These are phyloP conservation scores for Tetragonula clypearis DNA, from an alignment of 1,140 invertebrate species.

Conservation along the genomic window DNA sequence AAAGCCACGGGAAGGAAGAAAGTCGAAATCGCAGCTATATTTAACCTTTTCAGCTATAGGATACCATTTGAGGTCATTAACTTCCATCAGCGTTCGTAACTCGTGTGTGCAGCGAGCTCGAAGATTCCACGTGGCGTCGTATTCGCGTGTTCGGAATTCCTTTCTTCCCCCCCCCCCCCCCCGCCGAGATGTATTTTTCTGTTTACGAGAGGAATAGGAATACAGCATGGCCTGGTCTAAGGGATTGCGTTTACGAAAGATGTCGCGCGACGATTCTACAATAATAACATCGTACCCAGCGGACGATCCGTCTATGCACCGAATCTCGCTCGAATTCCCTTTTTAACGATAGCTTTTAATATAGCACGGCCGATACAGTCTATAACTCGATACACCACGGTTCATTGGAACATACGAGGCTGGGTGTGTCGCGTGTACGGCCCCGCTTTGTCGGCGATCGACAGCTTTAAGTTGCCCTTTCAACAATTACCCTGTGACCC, in stretches of 20 bases:
- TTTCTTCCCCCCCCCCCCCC: neutral
- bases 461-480: slow-evolving; percentile 19
- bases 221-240: neutral
- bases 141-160: neutral
- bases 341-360: slow-evolving; percentile 17
- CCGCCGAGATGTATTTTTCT: too few relatives aligned
- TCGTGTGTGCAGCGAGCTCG: neutral
- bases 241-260: neutral
- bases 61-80: neutral
- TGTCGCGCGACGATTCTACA: neutral
- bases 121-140: neutral
- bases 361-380: neutral
- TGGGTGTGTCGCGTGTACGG: neutral
- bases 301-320: neutral
- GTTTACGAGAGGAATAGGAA: neutral
- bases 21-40: neutral
- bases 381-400: neutral
- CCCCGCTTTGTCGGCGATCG: neutral
- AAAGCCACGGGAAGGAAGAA: neutral
- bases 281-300: neutral
- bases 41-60: neutral
- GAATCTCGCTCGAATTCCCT: slow-evolving; percentile 19
- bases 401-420: slow-evolving; percentile 8
- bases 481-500: slow-evolving; percentile 24
- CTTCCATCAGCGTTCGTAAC: neutral